Evolutionary conservation across 2,797 vertebrate genomes (phyloP), one percentile per base, ranked within the genome.

Genomic region (Microctenopoma lineatum): DNA sequence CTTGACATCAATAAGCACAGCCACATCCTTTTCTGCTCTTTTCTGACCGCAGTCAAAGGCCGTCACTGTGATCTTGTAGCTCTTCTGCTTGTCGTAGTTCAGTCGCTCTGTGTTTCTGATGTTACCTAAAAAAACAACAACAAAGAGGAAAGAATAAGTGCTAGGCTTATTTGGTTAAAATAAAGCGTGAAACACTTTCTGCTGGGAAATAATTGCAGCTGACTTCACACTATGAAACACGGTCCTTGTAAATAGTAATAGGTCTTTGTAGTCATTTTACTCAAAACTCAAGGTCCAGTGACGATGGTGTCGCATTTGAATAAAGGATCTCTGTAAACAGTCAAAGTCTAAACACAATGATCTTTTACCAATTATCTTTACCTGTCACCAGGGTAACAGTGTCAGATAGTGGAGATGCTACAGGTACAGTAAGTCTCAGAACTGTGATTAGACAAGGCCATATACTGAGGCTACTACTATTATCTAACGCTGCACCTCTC

Each of bases 41-140:
- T 97, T 98, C 87, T 99, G 97, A 52, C 97, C 98, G 9, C 98
- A 99, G 91, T 99, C 98, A 7, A 95, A 98, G 54, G 97, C 97
- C 0, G 97, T 98, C 72, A 98, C 97, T 94, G 95, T 93, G 73
- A 99, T 96, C 90, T 96, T 94, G 73, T 97, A 98, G 88, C 95
- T 95, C 78, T 86, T 96, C 77, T 97, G 94, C 80, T 95, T 97
- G 76, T 98, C 97, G 16, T 95, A 98, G 90, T 81, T 97, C 83
- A 99, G 92, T 12, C 95, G 96, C 90, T 99, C 97, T 0, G 97
- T 99, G 90, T 98, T 99, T 79, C 97, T 94, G 92, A 99, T 96
- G 83, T 98, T 98, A 73, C 98, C 98, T 99, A 60, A 4, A 86
- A 66, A 47, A 66, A 71, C 10, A 65, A 52, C 81, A 74, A 68